Evolutionary conservation across 2,888 invertebrate species (phyloP), one percentile per base, ranked within the genome.

Genomic region (Phyllotreta cruciferae): DNA sequence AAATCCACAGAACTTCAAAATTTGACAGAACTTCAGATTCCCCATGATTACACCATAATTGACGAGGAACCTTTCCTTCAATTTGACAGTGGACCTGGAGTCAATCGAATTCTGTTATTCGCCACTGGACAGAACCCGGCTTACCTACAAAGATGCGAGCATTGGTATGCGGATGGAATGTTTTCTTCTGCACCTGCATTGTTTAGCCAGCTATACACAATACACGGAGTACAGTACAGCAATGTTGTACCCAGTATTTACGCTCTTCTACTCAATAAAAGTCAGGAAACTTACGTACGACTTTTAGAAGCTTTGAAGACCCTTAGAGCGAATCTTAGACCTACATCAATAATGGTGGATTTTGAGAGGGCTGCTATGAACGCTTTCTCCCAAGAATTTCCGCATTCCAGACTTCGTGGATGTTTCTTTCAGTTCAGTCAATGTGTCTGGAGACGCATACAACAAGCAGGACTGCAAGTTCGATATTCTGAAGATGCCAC

Each of bases 201-300:
- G 2, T 41, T 41, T 41, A 6, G 2, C 4, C 41, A 41, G 6
- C 1, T 41, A 41, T 41, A 41, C 4, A 41, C 41, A 24, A 56
- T 56, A 6, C 56, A 56, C 6, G 56, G 56, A 6, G 56, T 56
- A 42, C 42, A 56, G 10, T 34, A 56, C n/a, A 44, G 41, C 11
- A 41, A 37, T 11, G 13, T 41, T 10, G 10, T 55, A 41, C 55
- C 55, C 6, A 55, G 8, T 37, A 1, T 55, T n/a, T 55, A 39
- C 6, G 44, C 56, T 24, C 14, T 41, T 9, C 14, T 39, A 7
- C 56, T 39, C 42, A 56, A 56, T 39, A 56, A 56, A 10, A 42
- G 24, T 6, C 3, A n/a, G 1, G 38, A 54, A 5, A 54, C 38
- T 38, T 39, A 54, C 54, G 24, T 1, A 38, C 54, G 54, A n/a